Percentiles rank a stretch among this genome's conserved stretches.
Conservation (phyloP, 2,888 invertebrate genomes). For the Vanessa cardui region DNA sequence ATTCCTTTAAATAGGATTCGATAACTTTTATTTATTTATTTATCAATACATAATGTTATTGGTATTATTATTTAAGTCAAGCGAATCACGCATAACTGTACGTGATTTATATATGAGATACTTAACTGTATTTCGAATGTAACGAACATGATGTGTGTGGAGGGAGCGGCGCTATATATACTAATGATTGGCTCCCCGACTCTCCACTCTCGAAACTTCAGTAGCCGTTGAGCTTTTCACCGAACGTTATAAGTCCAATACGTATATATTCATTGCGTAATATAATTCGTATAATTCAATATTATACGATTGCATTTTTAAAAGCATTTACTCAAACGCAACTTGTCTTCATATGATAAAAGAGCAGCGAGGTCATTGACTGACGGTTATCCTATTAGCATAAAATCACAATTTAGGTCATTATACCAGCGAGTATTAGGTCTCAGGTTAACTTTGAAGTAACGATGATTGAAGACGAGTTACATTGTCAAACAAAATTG, state of each 20-base stretch:
- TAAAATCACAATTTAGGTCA: conserved; percentile 5
- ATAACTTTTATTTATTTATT: too few relatives aligned
- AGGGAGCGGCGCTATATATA: background rate
- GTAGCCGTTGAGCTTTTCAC: background rate
- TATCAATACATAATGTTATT: too few relatives aligned
- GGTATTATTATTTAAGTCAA: too few relatives aligned
- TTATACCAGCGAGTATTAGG: background rate
- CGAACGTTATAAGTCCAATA: too few relatives aligned
- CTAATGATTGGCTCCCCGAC: conserved; percentile 2
- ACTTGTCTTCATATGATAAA: background rate
- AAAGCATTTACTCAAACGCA: background rate
- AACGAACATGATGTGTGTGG: background rate
- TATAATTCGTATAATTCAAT: background rate
- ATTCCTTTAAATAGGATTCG: too few relatives aligned
- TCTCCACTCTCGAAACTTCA: background rate
- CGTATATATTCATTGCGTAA: background rate
- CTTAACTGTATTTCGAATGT: conserved; percentile 3
- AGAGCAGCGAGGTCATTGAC: background rate
- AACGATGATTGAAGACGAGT: conserved; percentile 1
- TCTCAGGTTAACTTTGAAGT: background rate
- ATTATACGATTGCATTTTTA: background rate
- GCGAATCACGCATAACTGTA: too few relatives aligned
- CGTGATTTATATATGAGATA: too few relatives aligned
- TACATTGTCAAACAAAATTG: background rate
- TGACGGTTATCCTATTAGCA: background rate